Percentiles rank a stretch among this genome's conserved stretches.
These are phyloP conservation scores for Tenodera sinensis DNA, from an alignment of 2,888 invertebrate species.

Conservation along the genomic window DNA sequence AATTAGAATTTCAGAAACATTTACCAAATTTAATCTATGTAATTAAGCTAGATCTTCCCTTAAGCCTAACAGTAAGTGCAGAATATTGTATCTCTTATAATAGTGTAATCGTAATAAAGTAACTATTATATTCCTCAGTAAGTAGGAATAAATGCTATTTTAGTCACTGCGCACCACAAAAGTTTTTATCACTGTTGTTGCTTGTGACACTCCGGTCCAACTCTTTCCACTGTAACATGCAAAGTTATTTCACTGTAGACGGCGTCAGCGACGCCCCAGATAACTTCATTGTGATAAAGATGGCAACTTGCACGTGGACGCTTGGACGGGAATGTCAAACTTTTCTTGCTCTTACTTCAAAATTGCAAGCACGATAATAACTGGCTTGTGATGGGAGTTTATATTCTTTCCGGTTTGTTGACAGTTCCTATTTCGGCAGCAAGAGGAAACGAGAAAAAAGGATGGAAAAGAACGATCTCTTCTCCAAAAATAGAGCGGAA, in stretches of 20 bases:
- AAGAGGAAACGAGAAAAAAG: background rate
- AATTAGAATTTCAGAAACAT: too few species aligned
- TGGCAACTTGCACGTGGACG: background rate
- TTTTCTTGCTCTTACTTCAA: background rate
- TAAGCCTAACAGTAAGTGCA: too few species aligned
- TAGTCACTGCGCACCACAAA: too few species aligned
- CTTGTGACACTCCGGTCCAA: too few species aligned
- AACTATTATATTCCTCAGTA: too few species aligned
- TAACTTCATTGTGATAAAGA: background rate
- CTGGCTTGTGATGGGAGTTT: background rate
- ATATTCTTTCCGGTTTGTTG: background rate
- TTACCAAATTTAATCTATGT: too few species aligned
- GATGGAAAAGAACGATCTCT: background rate
- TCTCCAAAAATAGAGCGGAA: background rate
- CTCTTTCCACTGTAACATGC: too few species aligned
- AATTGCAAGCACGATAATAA: background rate
- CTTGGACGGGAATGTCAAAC: background rate
- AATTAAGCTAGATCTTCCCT: too few species aligned
- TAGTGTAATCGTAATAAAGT: too few species aligned
- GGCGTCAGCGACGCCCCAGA: background rate
- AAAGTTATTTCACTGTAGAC: background rate
- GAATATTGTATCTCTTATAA: too few species aligned
- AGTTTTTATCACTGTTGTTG: too few species aligned
- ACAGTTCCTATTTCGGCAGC: background rate
- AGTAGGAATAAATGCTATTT: too few species aligned